Percentiles rank a stretch among this genome's conserved stretches.
Conservation (phyloP, 1,140 invertebrate species). For the Hormaphis cornu region DNA sequence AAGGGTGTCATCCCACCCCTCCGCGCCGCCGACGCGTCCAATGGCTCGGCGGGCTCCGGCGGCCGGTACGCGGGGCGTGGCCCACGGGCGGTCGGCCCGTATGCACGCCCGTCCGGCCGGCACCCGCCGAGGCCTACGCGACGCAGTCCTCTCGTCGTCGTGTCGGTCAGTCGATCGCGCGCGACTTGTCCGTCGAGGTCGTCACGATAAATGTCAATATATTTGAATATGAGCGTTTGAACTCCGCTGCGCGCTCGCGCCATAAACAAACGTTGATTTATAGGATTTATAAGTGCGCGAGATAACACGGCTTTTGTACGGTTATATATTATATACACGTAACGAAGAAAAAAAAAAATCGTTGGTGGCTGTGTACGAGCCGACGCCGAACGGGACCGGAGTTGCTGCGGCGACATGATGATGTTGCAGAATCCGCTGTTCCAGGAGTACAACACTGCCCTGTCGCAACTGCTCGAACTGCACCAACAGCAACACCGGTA, state of each 20-base stretch:
- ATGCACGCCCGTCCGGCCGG: conserved; percentile 12
- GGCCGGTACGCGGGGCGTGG: conserved; percentile 2
- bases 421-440: conserved; percentile 33
- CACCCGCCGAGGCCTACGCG: background rate
- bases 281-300: no score
- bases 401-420: conserved; percentile 3
- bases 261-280: no score
- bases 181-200: conserved; percentile 14
- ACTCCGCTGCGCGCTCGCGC: no score
- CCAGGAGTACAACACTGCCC: conserved; percentile 29
- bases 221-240: no score
- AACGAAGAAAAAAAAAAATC: background rate
- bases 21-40: background rate
- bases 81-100: background rate
- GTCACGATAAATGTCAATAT: no score
- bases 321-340: background rate
- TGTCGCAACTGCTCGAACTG: conserved; percentile 25
- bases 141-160: background rate
- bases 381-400: no score
- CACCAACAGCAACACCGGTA: conserved; percentile 21
- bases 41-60: conserved; percentile 1
- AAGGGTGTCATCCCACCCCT: no score
- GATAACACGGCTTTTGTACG: no score
- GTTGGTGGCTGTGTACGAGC: no score
- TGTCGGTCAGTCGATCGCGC: background rate